Percentiles rank a stretch among this genome's conserved stretches.
These are phyloP conservation scores for Slavum lentiscoides DNA, from an alignment of 2,888 invertebrate genomes.

Conservation along the genomic window DNA sequence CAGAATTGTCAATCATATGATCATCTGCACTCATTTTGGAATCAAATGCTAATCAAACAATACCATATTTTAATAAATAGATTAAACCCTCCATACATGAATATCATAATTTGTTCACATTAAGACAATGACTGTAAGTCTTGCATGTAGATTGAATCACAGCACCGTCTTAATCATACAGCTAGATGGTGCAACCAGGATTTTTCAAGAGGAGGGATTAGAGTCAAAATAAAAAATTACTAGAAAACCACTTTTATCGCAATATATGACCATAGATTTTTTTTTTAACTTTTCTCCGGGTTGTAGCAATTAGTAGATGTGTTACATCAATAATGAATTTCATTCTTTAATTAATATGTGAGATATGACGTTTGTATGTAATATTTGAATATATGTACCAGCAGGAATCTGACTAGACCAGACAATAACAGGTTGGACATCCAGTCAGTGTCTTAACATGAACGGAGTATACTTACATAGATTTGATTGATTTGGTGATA, in stretches of 20 bases:
- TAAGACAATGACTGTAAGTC: not conserved
- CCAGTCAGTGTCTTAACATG: not conserved
- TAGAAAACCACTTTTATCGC: too few species aligned
- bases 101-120: not conserved
- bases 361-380: too few species aligned
- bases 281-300: too few species aligned
- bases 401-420: not conserved
- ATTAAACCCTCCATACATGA: not conserved
- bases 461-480: conserved; percentile 17
- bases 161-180: too few species aligned
- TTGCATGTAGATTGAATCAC: not conserved
- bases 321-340: too few species aligned
- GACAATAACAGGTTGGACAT: not conserved
- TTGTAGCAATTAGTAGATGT: too few species aligned
- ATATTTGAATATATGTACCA: too few species aligned
- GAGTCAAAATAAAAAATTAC: too few species aligned
- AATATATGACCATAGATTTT: too few species aligned
- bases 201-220: too few species aligned
- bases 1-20: not conserved
- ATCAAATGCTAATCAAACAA: conserved; percentile 4
- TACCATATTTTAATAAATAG: not conserved
- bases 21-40: not conserved
- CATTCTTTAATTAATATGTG: too few species aligned
- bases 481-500: not conserved
- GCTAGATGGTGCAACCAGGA: too few species aligned